Percentiles rank a stretch among this genome's conserved stretches.
phyloP scores from a whole-genome alignment of 2,113 vertebrate genomes.

The Chionis minor region DNA sequence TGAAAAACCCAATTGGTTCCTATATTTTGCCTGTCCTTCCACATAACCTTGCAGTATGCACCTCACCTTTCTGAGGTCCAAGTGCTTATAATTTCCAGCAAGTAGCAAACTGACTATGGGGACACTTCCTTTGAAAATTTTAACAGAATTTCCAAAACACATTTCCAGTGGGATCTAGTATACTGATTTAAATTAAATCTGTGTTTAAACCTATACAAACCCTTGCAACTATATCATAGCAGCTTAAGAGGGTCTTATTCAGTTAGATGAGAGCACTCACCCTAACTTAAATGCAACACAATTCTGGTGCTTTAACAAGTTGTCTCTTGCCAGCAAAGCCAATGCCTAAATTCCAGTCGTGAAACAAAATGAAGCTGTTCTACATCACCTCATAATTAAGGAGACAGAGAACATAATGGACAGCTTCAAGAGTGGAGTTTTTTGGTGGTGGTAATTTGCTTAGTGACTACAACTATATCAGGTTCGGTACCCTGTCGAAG shows the following conservation, averaged over 20 bases:
- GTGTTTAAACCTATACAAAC: background rate
- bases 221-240: background rate
- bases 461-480: background rate
- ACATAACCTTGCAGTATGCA: background rate
- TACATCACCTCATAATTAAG: background rate
- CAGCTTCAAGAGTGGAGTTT: background rate
- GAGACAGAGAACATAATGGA: background rate
- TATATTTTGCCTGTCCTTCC: background rate
- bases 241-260: background rate
- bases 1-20: background rate
- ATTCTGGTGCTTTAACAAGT: background rate
- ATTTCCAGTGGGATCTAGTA: background rate
- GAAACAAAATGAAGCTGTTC: background rate
- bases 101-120: background rate
- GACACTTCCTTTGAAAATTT: background rate
- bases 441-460: background rate
- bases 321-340: background rate
- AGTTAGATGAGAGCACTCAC: background rate
- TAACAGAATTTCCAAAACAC: background rate
- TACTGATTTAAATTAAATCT: background rate
- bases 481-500: background rate
- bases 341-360: background rate
- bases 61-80: background rate
- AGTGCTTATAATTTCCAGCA: background rate
- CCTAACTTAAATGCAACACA: background rate